Evolutionary conservation across 2,888 invertebrate genomes (phyloP), one percentile per base, ranked within the genome.

Genomic region (Coleophora flavipennella): DNA sequence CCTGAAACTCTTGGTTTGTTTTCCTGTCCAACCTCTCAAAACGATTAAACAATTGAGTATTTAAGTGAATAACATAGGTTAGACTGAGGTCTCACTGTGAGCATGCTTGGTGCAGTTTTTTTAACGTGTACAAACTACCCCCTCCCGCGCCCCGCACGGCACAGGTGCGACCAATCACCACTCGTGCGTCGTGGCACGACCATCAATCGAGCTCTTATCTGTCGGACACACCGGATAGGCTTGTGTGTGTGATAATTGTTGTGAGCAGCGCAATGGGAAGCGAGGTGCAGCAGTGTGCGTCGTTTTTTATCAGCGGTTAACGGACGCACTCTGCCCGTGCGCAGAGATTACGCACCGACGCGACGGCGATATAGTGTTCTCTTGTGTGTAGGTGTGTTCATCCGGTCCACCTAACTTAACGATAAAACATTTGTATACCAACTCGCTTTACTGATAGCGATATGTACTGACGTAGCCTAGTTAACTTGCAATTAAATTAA

Each of bases 151-250:
- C 42, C 44, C 52, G 46, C 51, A 35, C 37, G 44, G 51, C 62
- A 62, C 76, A 76, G 75, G 76, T 77, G 76, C 59, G 65, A 57
- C 76, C 77, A 76, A 75, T 75, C 75, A 60, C 55, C 63, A 48
- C 3, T 20, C 20, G 20, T 6, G 20, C 6, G 20, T 6, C 20
- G 59, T 55, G 55, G 50, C 40, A 45, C 58, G 55, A 58, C 60
- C 65, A 51, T 62, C 67, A 62, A 69, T 62, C 64, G 53, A 55
- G 47, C 52, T 52, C 52, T 67, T 69, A 67, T 66, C 62, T 62
- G 39, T 44, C 48, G 45, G 52, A 53, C 56, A 57, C 50, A 50
- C 43, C 40, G 42, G 36, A 39, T 44, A 51, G 46, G 44, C 55
- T 62, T 60, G 69, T 63, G 69, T 50, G 64, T 51, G 51, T 49